Percentiles rank a stretch among this genome's conserved stretches.
Conservation (phyloP, 1,140 invertebrate species). For the Nautilus pompilius region DNA sequence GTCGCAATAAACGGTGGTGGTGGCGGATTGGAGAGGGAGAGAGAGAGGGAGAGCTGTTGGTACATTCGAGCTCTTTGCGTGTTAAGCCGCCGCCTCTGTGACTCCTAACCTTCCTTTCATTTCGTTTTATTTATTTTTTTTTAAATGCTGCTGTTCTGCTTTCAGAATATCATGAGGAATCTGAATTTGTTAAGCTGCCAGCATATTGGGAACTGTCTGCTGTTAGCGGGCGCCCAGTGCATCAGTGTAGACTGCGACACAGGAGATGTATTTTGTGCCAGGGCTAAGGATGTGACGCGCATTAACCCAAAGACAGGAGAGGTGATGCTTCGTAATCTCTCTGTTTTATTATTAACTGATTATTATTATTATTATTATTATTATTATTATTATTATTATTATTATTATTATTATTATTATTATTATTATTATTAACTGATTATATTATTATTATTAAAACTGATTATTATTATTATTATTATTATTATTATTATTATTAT, state of each 20-base stretch:
- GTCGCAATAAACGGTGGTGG: too few relatives aligned
- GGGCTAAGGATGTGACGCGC: slow-evolving; percentile 14
- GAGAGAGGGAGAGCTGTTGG: too few relatives aligned
- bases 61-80: too few relatives aligned
- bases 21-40: too few relatives aligned
- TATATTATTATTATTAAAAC: too few relatives aligned
- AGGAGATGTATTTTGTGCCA: slow-evolving; percentile 28
- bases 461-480: neutral
- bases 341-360: neutral
- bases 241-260: slow-evolving; percentile 37
- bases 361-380: neutral
- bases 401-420: neutral
- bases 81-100: too few relatives aligned
- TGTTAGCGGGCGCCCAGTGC: slow-evolving; percentile 10
- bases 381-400: neutral
- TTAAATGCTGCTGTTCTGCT: neutral
- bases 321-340: slow-evolving; percentile 11
- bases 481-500: neutral
- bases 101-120: too few relatives aligned
- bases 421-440: neutral
- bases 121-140: too few relatives aligned
- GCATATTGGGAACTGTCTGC: slow-evolving; percentile 9
- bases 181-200: slow-evolving; percentile 15
- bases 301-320: slow-evolving; percentile 21
- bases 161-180: slow-evolving; percentile 24